Evolutionary conservation across 1,140 invertebrate genomes (phyloP).

Genomic region (Dryas iulia): DNA sequence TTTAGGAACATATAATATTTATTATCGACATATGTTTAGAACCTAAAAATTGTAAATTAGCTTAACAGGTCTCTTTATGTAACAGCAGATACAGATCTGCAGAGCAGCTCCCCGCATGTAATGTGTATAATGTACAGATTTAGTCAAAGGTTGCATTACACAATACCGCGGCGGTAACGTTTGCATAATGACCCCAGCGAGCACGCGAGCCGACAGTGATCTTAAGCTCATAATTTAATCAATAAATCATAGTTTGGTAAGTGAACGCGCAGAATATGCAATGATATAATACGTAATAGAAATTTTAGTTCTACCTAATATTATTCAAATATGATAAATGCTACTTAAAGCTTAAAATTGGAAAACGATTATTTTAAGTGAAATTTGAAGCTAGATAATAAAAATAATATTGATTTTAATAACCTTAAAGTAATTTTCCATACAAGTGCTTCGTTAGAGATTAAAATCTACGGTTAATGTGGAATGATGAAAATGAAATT

Average conservation of each 20-base stretch:
- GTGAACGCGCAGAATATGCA: slow-evolving; percentile 5
- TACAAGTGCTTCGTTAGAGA: not conserved
- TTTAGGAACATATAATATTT: too few species aligned
- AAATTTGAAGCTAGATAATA: too few species aligned
- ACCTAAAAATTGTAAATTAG: not conserved
- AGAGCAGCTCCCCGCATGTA: not conserved
- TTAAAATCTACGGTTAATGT: not conserved
- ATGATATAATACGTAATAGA: not conserved
- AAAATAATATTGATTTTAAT: too few species aligned
- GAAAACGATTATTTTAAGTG: not conserved
- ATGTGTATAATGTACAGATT: slow-evolving; percentile 3
- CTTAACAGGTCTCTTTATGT: slow-evolving; percentile 1
- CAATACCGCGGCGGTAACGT: slow-evolving; percentile 12
- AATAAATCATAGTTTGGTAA: slow-evolving; percentile 23
- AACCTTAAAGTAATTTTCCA: too few species aligned
- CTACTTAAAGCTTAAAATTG: not conserved
- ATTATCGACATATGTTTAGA: too few species aligned
- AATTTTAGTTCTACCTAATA: not conserved
- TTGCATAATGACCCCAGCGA: slow-evolving; percentile 6
- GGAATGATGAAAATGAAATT: not conserved
- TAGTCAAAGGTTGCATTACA: slow-evolving; percentile 20
- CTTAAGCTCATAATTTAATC: slow-evolving; percentile 6
- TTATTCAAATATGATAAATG: not conserved
- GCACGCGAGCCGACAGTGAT: not conserved
- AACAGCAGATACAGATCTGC: slow-evolving; percentile 14